Percentiles rank a stretch among this genome's conserved stretches.
Conservation (phyloP, 2,797 vertebrate species). For the Vultur gryphus region DNA sequence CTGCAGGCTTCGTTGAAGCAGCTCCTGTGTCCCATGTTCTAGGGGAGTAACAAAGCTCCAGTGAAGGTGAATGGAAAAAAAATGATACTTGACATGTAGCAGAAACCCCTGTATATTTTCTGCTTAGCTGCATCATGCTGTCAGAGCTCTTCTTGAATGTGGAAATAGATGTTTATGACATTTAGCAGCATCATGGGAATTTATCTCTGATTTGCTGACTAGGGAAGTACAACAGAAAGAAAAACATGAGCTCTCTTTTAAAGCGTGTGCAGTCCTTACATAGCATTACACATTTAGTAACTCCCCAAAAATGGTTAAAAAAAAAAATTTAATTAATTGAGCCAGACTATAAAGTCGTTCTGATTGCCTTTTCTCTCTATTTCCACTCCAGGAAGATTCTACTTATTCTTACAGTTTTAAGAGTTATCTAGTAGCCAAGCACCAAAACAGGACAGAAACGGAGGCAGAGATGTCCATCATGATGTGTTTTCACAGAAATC, state of each 20-base stretch:
- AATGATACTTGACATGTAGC: background rate
- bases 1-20: background rate
- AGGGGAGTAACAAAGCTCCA: background rate
- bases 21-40: rapidly evolving
- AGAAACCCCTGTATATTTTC: background rate
- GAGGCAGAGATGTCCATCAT: background rate
- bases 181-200: background rate
- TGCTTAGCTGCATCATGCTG: background rate
- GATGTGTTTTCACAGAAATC: background rate
- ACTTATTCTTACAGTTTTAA: background rate
- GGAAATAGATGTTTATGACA: background rate
- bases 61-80: background rate
- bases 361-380: background rate
- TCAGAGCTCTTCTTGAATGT: background rate
- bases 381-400: background rate
- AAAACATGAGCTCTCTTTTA: background rate
- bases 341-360: background rate
- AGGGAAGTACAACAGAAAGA: background rate
- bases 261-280: background rate
- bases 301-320: background rate
- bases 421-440: background rate
- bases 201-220: background rate
- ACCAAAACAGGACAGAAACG: background rate
- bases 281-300: background rate
- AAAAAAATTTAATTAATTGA: background rate